These are phyloP conservation scores for Semotilus atromaculatus DNA, from an alignment of 2,797 vertebrate genomes.

Conservation along the genomic window DNA sequence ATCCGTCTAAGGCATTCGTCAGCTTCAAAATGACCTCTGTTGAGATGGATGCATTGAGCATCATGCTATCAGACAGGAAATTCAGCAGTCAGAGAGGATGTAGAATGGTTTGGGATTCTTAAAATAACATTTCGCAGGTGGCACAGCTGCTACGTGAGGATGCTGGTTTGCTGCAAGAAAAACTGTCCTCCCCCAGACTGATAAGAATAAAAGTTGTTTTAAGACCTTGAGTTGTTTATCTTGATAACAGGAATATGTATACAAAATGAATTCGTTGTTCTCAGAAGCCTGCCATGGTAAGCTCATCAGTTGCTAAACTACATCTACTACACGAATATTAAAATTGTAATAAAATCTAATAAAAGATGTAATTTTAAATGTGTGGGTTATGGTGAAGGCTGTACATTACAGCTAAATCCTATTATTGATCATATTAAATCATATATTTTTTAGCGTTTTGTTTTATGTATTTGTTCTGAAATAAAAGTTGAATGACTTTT, in stretches of 20 bases:
- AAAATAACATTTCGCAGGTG: slow-evolving; percentile 36
- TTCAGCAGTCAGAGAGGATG: slow-evolving; percentile 11
- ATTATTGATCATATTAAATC: neutral
- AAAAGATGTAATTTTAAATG: neutral
- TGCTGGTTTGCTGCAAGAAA: slow-evolving; percentile 1
- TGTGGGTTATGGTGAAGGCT: neutral
- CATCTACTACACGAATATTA: neutral
- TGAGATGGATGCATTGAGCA: slow-evolving; percentile 22
- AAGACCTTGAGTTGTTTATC: slow-evolving; percentile 41
- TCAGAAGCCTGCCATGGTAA: neutral
- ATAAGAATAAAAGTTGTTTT: slow-evolving; percentile 40
- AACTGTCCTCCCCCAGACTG: slow-evolving; percentile 14
- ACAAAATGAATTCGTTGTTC: slow-evolving; percentile 18
- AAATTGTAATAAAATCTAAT: neutral
- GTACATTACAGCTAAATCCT: neutral
- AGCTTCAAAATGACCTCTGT: slow-evolving; percentile 32
- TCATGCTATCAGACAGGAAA: neutral
- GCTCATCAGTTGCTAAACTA: neutral
- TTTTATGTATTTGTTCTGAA: neutral
- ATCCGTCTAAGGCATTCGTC: neutral
- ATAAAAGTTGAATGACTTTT: neutral
- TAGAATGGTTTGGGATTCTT: slow-evolving; percentile 5
- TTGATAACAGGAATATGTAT: slow-evolving; percentile 10
- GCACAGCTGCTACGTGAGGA: slow-evolving; percentile 24
- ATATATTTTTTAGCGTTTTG: neutral